Percentiles rank a stretch among this genome's conserved stretches.
Evolutionary conservation across 1,140 invertebrate genomes (phyloP).

Genomic region (Diorhabda carinulata): DNA sequence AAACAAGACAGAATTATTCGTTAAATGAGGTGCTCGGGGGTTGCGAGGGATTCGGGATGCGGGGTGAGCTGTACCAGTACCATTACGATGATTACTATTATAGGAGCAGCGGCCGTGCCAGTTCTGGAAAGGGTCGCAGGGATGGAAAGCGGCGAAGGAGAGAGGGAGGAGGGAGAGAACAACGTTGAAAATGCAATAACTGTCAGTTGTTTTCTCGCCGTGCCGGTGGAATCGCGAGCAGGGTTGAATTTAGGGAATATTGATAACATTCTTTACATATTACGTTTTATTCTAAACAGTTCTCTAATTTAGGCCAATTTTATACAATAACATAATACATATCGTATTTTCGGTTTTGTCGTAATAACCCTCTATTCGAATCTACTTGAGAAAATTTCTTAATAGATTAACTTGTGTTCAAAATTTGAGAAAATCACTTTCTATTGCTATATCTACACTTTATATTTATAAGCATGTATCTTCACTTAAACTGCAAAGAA

Average conservation of each 20-base stretch:
- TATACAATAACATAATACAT: no score
- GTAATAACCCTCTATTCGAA: no score
- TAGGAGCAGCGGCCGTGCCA: slow-evolving; percentile 22
- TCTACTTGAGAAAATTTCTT: no score
- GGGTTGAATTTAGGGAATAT: slow-evolving; percentile 9
- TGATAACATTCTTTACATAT: not conserved
- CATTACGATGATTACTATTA: slow-evolving; percentile 34
- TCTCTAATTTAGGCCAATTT: not conserved
- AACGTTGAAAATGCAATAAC: slow-evolving; percentile 41
- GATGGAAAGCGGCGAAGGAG: slow-evolving; percentile 16
- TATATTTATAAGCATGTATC: no score
- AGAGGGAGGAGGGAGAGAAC: slow-evolving; percentile 21
- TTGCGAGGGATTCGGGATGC: not conserved
- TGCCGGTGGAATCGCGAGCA: slow-evolving; percentile 17
- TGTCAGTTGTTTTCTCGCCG: slow-evolving; percentile 37
- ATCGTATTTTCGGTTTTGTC: no score
- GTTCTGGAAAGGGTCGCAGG: slow-evolving; percentile 22
- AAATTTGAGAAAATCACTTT: no score
- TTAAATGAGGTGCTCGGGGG: slow-evolving; percentile 13
- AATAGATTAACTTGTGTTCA: no score
- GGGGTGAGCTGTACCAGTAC: slow-evolving; percentile 22
- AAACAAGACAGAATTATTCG: slow-evolving; percentile 17
- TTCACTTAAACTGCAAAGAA: no score
- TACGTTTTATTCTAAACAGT: not conserved
- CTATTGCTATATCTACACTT: no score